Percentiles rank a stretch among this genome's conserved stretches.
phyloP scores from a whole-genome alignment of 2,797 vertebrate species.

The Darevskia mixta region DNA sequence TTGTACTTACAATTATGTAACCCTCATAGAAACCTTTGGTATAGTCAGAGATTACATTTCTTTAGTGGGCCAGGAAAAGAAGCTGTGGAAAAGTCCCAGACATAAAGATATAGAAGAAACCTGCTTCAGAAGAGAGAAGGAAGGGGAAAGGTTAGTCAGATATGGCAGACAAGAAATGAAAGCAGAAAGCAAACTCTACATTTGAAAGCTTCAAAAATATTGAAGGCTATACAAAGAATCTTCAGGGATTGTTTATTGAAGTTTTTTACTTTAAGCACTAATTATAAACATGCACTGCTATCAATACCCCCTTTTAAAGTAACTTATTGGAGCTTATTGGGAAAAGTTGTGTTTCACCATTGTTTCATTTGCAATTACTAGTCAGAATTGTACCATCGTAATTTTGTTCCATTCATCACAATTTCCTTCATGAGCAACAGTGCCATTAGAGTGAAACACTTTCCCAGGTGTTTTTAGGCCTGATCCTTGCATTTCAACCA shows the following conservation, averaged over 20 bases:
- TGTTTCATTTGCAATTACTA: neutral
- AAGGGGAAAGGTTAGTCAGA: conserved; percentile 74
- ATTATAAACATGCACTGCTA: neutral
- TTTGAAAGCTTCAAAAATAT: conserved; percentile 19
- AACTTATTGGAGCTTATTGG: neutral
- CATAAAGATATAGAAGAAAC: conserved; percentile 81
- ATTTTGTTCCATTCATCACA: neutral
- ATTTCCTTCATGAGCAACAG: neutral
- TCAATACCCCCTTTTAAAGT: neutral
- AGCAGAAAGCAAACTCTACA: conserved; percentile 44
- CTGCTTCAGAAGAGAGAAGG: conserved; percentile 80
- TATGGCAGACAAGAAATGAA: conserved; percentile 61
- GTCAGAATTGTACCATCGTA: neutral
- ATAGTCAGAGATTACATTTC: conserved; percentile 81
- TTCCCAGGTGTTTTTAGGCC: neutral
- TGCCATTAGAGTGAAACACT: neutral
- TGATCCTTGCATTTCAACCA: neutral
- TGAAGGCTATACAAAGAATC: neutral
- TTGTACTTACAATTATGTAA: conserved; percentile 82
- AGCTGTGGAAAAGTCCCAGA: conserved; percentile 82
- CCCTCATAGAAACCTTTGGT: conserved; percentile 79
- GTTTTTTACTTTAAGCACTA: neutral
- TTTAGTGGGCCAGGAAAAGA: conserved; percentile 81
- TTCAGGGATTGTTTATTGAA: neutral
- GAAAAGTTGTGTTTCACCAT: neutral